Evolutionary conservation across 30 jellyfish, hydroid and myxozoan genomes (phyloP).

Genomic region (Cassiopea andromeda): DNA sequence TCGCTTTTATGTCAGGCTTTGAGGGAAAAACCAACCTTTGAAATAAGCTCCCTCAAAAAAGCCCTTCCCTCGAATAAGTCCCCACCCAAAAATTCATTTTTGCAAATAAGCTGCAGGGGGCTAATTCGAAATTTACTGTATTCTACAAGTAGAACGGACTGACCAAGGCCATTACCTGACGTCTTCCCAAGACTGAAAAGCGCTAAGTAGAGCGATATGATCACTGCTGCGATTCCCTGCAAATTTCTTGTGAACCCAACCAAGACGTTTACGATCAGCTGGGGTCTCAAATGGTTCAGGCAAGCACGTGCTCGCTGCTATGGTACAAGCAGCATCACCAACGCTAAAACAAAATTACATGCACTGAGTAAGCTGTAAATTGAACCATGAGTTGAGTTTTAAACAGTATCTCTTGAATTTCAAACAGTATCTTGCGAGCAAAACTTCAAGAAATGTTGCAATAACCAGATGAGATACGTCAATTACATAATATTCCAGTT

Average conservation of each 20-base stretch:
- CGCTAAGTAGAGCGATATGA: slow-evolving; percentile 94
- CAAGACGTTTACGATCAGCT: slow-evolving; percentile 82
- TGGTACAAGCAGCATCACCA: slow-evolving; percentile 98
- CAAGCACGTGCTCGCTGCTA: slow-evolving; percentile 97
- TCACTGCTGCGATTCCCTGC: slow-evolving; percentile 97
- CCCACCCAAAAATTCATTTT: too few relatives aligned
- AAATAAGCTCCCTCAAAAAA: too few relatives aligned
- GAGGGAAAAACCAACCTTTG: too few relatives aligned
- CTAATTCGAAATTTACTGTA: too few relatives aligned
- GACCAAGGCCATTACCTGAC: slow-evolving; percentile 71
- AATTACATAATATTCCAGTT: too few relatives aligned
- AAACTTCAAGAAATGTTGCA: too few relatives aligned
- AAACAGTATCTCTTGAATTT: not conserved
- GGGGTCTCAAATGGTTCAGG: slow-evolving; percentile 98
- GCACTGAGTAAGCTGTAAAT: not conserved
- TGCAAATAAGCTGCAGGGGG: too few relatives aligned
- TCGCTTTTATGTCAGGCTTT: too few relatives aligned
- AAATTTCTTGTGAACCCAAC: slow-evolving; percentile 97
- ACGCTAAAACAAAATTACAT: slow-evolving; percentile 49
- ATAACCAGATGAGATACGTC: too few relatives aligned
- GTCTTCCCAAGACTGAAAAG: slow-evolving; percentile 97
- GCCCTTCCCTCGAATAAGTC: too few relatives aligned
- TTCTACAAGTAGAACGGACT: too few relatives aligned
- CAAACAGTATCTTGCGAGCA: too few relatives aligned
- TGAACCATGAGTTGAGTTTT: not conserved